Conservation (phyloP, 2,888 invertebrate genomes). For the Campoletis raptor region DNA sequence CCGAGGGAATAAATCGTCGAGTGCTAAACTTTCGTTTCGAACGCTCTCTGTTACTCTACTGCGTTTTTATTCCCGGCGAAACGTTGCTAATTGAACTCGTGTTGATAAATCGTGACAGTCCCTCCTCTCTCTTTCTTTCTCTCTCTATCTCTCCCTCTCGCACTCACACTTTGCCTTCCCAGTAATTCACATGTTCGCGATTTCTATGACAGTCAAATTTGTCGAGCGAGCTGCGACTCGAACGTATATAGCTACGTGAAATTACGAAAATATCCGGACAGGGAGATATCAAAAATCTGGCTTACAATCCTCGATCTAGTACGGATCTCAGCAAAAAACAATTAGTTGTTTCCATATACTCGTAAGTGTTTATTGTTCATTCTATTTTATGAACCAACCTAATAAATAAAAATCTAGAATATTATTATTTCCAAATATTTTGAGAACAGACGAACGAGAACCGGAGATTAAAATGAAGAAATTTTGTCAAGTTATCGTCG, state of each 20-base stretch:
- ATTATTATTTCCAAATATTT: not conserved
- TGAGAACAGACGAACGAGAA: not conserved
- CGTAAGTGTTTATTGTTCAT: conserved; percentile 26
- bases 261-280: conserved; percentile 47
- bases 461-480: too few relatives aligned
- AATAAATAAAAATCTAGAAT: not conserved
- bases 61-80: conserved; percentile 31
- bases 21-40: not conserved
- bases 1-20: not conserved
- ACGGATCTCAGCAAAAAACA: conserved; percentile 19
- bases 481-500: too few relatives aligned
- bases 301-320: not conserved
- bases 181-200: conserved; percentile 66
- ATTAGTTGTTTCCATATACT: conserved; percentile 11
- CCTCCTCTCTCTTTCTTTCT: conserved; percentile 20
- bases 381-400: not conserved
- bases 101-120: conserved; percentile 53
- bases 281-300: not conserved
- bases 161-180: conserved; percentile 14
- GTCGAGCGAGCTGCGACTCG: conserved; percentile 47
- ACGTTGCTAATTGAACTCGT: conserved; percentile 58
- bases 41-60: conserved; percentile 5
- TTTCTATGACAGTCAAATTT: conserved; percentile 61
- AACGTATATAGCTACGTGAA: conserved; percentile 35
- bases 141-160: conserved; percentile 10